phyloP scores from a whole-genome alignment of 2,113 vertebrate genomes.

The Bambusicola thoracicus region DNA sequence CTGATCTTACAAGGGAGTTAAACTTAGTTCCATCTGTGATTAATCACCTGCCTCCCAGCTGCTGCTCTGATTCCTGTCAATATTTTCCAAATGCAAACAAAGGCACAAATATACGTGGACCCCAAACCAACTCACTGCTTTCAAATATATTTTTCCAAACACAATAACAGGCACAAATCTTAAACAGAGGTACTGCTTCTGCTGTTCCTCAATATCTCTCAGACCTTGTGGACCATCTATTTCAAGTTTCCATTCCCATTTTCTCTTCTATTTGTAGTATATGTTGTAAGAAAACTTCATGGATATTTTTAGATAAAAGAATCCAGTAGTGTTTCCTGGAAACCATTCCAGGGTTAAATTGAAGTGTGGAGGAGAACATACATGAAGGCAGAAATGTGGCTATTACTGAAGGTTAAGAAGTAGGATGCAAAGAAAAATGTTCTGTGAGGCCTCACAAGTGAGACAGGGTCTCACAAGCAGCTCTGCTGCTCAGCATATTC shows the following conservation, averaged over 20 bases:
- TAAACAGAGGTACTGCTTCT: background rate
- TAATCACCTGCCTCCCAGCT: conserved; percentile 50
- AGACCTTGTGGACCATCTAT: background rate
- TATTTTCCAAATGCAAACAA: conserved; percentile 40
- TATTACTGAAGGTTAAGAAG: background rate
- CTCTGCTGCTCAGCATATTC: background rate
- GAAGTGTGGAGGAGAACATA: background rate
- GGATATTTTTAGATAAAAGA: background rate
- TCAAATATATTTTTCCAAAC: conserved; percentile 23
- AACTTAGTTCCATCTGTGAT: conserved; percentile 37
- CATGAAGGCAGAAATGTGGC: background rate
- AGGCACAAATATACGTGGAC: background rate
- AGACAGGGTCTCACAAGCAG: background rate
- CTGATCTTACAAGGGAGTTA: background rate
- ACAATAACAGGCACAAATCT: background rate
- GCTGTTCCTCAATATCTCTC: background rate
- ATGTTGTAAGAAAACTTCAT: background rate
- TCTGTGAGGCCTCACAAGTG: background rate
- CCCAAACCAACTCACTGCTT: background rate
- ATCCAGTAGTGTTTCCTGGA: background rate
- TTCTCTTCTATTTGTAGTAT: background rate
- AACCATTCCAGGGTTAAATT: background rate
- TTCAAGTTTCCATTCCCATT: background rate
- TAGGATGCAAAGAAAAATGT: background rate
- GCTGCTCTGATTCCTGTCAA: conserved; percentile 12